Base-by-base conservation (phyloP, 30 jellyfish, hydroid and myxozoan species). In the Cassiopea andromeda region DNA sequence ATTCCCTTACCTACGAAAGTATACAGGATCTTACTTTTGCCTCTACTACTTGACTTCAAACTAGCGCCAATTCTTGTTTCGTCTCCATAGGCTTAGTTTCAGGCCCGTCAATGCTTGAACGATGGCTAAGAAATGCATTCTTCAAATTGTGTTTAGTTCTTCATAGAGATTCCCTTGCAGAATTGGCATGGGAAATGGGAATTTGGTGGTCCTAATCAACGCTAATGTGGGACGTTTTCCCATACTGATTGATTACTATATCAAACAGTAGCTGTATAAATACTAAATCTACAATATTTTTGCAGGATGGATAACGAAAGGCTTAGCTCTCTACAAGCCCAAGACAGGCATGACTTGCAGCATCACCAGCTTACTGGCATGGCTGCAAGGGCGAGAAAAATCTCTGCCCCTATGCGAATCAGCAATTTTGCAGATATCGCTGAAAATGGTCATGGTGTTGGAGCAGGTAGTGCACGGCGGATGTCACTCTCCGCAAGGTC, bases 391-490 rank as follows among this genome's bases (percentile, higher is more conserved):
- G 15, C 44, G 44, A 57, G 47, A 27, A 60, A 69, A n/a, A 67
- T 61, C 9, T 80, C 89, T 14, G 49, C 38, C 44, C 46, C 85
- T n/a, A 46, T 69, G 50, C 44, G 69, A 12, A 17, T 15, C 59
- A 81, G 3, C 46, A 1, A 19, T 43, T 14, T 12, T 27, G 18
- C 79, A 43, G 79, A 70, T 16, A 14, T 70, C 5, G 79, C 54
- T 27, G 50, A 70, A 3, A 2, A 19, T 7, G 79, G 17, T 54
- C 7, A 43, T 43, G 54, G 50, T 27, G 57, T 50, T 38, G 38
- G 38, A n/a, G 17, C 89, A 60, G 44, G 69, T n/a, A n/a, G 7
- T 8, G 79, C 66, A 43, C 80, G 80, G 16, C 78, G 46, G 44
- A 2, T 44, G 64, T 60, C 80, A 15, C 67, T 60, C 2, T 46